A percentile compares a stretch with the other conserved stretches of the same genome.
Conservation (phyloP, 1,140 invertebrate genomes). For the Zophobas atratus region DNA sequence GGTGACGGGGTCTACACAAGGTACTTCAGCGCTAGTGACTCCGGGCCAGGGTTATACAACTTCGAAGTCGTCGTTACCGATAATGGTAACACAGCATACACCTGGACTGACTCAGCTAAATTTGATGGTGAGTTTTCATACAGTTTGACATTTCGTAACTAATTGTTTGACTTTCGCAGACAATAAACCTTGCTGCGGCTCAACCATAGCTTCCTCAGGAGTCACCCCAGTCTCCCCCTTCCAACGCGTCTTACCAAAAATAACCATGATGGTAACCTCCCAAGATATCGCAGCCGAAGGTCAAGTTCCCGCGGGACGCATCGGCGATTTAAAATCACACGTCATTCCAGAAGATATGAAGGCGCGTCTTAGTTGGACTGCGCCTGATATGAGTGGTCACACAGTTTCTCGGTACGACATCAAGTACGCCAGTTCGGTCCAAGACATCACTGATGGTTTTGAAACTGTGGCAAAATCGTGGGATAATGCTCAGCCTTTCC, state of each 20-base stretch:
- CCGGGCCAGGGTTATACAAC: slow-evolving; percentile 70
- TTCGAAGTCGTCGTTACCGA: slow-evolving; percentile 69
- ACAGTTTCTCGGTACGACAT: slow-evolving; percentile 71
- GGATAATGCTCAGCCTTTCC: slow-evolving; percentile 66
- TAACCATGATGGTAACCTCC: slow-evolving; percentile 66
- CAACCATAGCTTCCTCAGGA: slow-evolving; percentile 66
- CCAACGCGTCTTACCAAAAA: slow-evolving; percentile 69
- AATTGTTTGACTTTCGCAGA: slow-evolving; percentile 57
- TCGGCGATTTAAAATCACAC: slow-evolving; percentile 69
- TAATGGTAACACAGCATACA: slow-evolving; percentile 71
- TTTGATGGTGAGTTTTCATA: slow-evolving; percentile 57
- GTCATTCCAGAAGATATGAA: slow-evolving; percentile 66
- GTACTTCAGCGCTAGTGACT: slow-evolving; percentile 72
- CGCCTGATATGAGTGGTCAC: slow-evolving; percentile 71
- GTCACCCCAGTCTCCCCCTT: slow-evolving; percentile 69
- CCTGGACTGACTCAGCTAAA: slow-evolving; percentile 61
- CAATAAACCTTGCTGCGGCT: slow-evolving; percentile 69
- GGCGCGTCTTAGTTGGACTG: slow-evolving; percentile 71
- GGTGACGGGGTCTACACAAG: slow-evolving; percentile 79
- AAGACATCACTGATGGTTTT: slow-evolving; percentile 69
- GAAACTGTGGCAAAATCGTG: slow-evolving; percentile 65
- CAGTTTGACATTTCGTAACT: not conserved
- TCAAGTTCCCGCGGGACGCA: slow-evolving; percentile 64
- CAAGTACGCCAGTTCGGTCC: slow-evolving; percentile 65
- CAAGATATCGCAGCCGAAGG: slow-evolving; percentile 63